Conservation (phyloP, 2,888 invertebrate species). For the Polylopha cassiicola region DNA sequence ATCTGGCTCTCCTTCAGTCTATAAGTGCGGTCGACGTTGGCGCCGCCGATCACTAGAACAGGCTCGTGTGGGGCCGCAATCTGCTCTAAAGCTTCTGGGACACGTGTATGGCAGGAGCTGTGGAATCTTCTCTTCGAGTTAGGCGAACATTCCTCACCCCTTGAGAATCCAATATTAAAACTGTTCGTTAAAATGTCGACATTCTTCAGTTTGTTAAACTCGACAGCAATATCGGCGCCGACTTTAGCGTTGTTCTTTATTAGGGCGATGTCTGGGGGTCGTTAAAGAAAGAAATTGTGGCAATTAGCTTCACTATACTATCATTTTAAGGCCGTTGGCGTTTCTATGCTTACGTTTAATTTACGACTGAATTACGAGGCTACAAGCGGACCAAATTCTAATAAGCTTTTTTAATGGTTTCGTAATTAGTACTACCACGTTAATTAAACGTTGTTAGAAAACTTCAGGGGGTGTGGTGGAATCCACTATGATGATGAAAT, state of each 20-base stretch:
- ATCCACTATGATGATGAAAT: slow-evolving; percentile 9
- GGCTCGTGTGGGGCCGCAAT: slow-evolving; percentile 36
- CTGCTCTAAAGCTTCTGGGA: slow-evolving; percentile 16
- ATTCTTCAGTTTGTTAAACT: slow-evolving; percentile 70
- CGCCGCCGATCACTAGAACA: slow-evolving; percentile 86
- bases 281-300: slow-evolving; percentile 59
- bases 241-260: slow-evolving; percentile 94
- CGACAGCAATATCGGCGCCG: slow-evolving; percentile 87
- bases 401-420: slow-evolving; percentile 46
- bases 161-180: slow-evolving; percentile 44
- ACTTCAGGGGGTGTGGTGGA: slow-evolving; percentile 15
- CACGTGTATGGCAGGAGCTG: slow-evolving; percentile 38
- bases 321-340: slow-evolving; percentile 46
- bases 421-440: slow-evolving; percentile 38
- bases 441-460: no score
- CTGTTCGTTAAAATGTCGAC: slow-evolving; percentile 39
- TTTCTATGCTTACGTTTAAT: slow-evolving; percentile 46
- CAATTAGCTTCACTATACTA: slow-evolving; percentile 49
- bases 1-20: slow-evolving; percentile 79
- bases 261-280: slow-evolving; percentile 86
- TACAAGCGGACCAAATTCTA: slow-evolving; percentile 35
- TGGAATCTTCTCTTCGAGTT: slow-evolving; percentile 47
- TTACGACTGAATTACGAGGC: slow-evolving; percentile 43
- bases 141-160: slow-evolving; percentile 30
- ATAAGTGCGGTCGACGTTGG: slow-evolving; percentile 84